These are phyloP conservation scores for Acronicta aceris DNA, from an alignment of 2,888 invertebrate genomes.

Conservation along the genomic window DNA sequence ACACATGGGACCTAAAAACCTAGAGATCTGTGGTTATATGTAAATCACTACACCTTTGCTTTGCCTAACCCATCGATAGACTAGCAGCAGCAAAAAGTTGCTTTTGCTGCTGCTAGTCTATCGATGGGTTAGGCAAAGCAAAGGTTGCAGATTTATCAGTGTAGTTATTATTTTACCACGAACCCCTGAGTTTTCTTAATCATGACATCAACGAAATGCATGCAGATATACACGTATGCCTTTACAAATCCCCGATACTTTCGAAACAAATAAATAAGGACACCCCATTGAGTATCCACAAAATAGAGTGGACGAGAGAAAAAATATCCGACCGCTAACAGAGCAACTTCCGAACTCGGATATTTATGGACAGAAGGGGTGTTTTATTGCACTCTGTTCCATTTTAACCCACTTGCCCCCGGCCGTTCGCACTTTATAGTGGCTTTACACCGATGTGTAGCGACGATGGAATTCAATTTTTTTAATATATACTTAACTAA, in stretches of 20 bases:
- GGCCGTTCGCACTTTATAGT: conserved; percentile 83
- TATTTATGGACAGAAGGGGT: conserved; percentile 88
- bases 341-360: conserved; percentile 86
- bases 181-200: no score
- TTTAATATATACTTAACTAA: background rate
- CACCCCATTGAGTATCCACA: conserved; percentile 76
- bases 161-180: no score
- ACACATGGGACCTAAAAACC: no score
- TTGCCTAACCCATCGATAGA: no score
- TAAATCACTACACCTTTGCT: no score
- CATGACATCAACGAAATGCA: background rate
- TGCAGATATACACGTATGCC: conserved; percentile 5
- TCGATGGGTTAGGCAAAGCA: no score
- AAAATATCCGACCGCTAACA: conserved; percentile 87
- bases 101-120: no score
- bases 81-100: no score
- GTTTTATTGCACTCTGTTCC: conserved; percentile 84
- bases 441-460: conserved; percentile 66
- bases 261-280: conserved; percentile 60
- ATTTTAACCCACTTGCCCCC: conserved; percentile 87
- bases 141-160: no score
- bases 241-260: conserved; percentile 41
- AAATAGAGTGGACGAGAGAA: conserved; percentile 81
- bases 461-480: background rate
- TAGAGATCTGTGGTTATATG: no score